A percentile compares a stretch with the other conserved stretches of the same genome.
These are phyloP conservation scores for Drosophila funebris DNA, from an alignment of 1,140 invertebrate species.

Conservation along the genomic window DNA sequence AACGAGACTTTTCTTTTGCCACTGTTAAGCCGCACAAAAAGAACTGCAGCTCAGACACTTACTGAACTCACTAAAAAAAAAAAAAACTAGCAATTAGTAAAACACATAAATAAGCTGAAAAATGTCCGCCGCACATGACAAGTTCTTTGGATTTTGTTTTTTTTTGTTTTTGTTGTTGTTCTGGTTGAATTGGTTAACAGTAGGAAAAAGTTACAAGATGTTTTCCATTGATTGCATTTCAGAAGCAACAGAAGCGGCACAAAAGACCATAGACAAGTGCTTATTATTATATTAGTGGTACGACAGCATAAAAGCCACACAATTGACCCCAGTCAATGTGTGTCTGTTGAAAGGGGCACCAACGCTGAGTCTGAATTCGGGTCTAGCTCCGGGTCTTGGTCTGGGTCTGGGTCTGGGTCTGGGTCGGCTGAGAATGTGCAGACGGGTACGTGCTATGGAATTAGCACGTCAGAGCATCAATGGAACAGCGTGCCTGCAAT, in stretches of 20 bases:
- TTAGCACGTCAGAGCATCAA: constrained; percentile 70
- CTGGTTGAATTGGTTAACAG: constrained; percentile 28
- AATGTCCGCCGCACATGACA: constrained; percentile 21
- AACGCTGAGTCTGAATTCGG: neutral
- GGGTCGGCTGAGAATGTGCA: constrained; percentile 9
- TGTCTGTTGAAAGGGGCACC: constrained; percentile 32
- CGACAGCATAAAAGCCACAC: constrained; percentile 66
- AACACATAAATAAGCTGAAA: constrained; percentile 51
- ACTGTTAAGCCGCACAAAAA: constrained; percentile 13
- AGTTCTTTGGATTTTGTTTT: constrained; percentile 17
- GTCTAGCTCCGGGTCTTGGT: neutral
- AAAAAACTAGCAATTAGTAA: constrained; percentile 46
- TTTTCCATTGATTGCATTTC: constrained; percentile 48
- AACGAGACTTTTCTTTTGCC: constrained; percentile 44
- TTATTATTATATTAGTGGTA: constrained; percentile 76
- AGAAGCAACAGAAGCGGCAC: constrained; percentile 20
- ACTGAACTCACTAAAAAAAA: constrained; percentile 11
- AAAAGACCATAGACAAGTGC: constrained; percentile 61
- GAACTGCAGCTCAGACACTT: constrained; percentile 7
- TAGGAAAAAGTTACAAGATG: constrained; percentile 49
- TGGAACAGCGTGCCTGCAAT: constrained; percentile 58
- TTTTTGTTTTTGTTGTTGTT: neutral
- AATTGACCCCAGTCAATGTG: constrained; percentile 56
- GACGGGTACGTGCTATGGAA: constrained; percentile 52
- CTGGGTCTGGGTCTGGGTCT: constrained; percentile 5